Percentiles rank a stretch among this genome's conserved stretches.
These are phyloP conservation scores for Cottoperca gobio DNA, from an alignment of 2,797 vertebrate genomes.

Conservation along the genomic window DNA sequence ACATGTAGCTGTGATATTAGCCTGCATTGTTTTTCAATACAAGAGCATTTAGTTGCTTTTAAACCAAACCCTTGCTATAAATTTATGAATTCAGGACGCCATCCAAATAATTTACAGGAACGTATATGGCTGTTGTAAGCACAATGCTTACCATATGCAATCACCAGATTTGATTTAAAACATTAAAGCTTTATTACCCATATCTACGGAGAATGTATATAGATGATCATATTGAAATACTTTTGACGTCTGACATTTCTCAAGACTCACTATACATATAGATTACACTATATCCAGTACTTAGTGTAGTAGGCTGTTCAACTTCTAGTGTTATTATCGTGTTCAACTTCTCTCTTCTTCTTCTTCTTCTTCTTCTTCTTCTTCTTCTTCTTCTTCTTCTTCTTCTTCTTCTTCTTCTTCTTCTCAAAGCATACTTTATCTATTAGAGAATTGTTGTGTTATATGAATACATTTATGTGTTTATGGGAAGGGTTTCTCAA, in stretches of 20 bases:
- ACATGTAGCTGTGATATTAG: slow-evolving; percentile 15
- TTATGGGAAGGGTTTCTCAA: not conserved
- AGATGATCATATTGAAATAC: not conserved
- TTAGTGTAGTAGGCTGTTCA: not conserved
- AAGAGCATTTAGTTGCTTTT: slow-evolving; percentile 23
- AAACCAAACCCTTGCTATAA: not conserved
- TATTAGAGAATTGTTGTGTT: not conserved
- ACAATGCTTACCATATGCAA: not conserved
- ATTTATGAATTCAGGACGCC: slow-evolving; percentile 6
- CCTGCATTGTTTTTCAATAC: slow-evolving; percentile 25
- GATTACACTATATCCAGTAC: not conserved
- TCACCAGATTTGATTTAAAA: slow-evolving; percentile 15
- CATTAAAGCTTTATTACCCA: slow-evolving; percentile 16
- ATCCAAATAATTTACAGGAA: not conserved
- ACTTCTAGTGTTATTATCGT: not conserved
- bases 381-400: too few species aligned
- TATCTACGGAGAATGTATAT: not conserved
- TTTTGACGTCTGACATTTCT: slow-evolving; percentile 15
- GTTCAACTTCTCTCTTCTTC: too few species aligned
- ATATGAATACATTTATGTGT: slow-evolving; percentile 4
- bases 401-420: too few species aligned
- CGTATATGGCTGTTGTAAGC: not conserved
- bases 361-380: too few species aligned
- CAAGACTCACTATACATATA: too few species aligned
- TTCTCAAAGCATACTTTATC: not conserved